Evolutionary conservation across 2,888 invertebrate species (phyloP).

Genomic region (Drosophila histrio): DNA sequence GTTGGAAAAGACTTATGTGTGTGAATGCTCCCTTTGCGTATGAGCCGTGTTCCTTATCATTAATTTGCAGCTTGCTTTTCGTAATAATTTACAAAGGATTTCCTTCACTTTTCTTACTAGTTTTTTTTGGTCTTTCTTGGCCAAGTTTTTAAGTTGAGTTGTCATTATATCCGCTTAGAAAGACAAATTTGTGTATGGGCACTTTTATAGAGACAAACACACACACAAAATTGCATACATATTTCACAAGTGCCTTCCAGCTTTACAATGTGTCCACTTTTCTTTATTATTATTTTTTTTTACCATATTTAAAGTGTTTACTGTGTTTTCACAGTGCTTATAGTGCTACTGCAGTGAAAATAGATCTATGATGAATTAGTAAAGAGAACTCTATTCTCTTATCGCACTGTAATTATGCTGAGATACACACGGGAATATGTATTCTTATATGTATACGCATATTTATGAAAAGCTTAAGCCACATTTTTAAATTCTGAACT

Average conservation of each 20-base stretch:
- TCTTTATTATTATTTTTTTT: too few species aligned
- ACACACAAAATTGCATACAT: constrained; percentile 11
- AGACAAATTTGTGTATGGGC: constrained; percentile 51
- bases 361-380: too few species aligned
- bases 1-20: constrained; percentile 15
- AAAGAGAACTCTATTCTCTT: too few species aligned
- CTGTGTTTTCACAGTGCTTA: too few species aligned
- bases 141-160: constrained; percentile 58
- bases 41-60: constrained; percentile 66
- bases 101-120: constrained; percentile 37
- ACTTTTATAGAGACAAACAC: constrained; percentile 13
- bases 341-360: too few species aligned
- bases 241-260: constrained; percentile 9
- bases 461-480: too few species aligned
- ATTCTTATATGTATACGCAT: too few species aligned
- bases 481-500: neutral
- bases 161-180: constrained; percentile 53
- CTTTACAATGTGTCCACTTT: neutral
- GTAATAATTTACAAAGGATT: constrained; percentile 72
- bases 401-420: too few species aligned
- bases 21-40: constrained; percentile 18
- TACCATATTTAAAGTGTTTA: neutral
- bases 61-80: constrained; percentile 73
- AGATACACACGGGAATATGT: too few species aligned
- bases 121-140: constrained; percentile 38